Evolutionary conservation across 1,140 invertebrate species (phyloP).

Genomic region (Nasonia longicornis): DNA sequence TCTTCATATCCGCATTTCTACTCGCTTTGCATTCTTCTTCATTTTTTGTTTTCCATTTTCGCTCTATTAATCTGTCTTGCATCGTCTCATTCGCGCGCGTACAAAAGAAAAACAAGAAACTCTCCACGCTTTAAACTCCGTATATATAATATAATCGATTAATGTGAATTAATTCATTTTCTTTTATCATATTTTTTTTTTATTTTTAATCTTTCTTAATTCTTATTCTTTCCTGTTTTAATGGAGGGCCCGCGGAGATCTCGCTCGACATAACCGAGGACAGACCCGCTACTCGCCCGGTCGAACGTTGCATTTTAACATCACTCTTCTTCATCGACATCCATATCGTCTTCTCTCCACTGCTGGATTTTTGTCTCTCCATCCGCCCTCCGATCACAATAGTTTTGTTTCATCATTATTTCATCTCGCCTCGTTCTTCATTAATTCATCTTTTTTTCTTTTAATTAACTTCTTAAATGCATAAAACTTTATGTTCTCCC

Average conservation of each 20-base stretch:
- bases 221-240: constrained; percentile 19
- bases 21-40: neutral
- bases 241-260: constrained; percentile 26
- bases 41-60: neutral
- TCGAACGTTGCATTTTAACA: constrained; percentile 18
- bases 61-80: constrained; percentile 13
- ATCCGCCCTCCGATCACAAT: constrained; percentile 41
- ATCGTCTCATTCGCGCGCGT: constrained; percentile 23
- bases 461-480: constrained; percentile 44
- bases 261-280: constrained; percentile 33
- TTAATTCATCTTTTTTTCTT: constrained; percentile 25
- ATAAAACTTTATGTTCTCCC: constrained; percentile 40
- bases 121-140: constrained; percentile 12
- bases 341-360: neutral
- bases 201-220: constrained; percentile 18
- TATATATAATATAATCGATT: neutral
- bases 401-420: constrained; percentile 38
- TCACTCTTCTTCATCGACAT: neutral
- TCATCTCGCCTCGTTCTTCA: neutral
- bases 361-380: constrained; percentile 1
- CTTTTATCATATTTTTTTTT: neutral
- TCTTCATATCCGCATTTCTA: neutral
- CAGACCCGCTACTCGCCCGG: constrained; percentile 42
- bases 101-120: constrained; percentile 27
- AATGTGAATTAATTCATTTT: constrained; percentile 9